Evolutionary conservation across 2,888 invertebrate species (phyloP).

Genomic region (Nematopogon swammerdamellus): DNA sequence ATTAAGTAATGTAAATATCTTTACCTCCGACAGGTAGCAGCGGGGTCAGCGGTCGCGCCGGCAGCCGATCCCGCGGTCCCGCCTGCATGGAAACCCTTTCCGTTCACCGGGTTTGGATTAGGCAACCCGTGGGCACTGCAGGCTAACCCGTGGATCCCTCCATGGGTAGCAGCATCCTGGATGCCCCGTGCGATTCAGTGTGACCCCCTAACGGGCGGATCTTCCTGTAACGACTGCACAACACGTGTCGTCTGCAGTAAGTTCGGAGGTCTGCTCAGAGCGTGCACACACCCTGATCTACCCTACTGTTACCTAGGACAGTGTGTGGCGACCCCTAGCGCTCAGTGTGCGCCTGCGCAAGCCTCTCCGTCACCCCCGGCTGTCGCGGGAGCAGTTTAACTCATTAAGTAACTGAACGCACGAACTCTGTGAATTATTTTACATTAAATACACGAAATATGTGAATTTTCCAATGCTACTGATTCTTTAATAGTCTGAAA

Average conservation of each 20-base stretch:
- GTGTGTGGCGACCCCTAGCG: constrained; percentile 41
- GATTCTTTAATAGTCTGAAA: too few relatives aligned
- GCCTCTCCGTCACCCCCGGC: too few relatives aligned
- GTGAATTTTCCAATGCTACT: too few relatives aligned
- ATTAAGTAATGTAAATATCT: too few relatives aligned
- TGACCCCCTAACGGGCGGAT: constrained; percentile 29
- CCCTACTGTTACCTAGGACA: constrained; percentile 45
- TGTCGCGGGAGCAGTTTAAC: too few relatives aligned
- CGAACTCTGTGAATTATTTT: too few relatives aligned
- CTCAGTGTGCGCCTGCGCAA: constrained; percentile 24
- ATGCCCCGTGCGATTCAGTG: constrained; percentile 24
- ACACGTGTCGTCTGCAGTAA: constrained; percentile 40
- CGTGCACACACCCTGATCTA: constrained; percentile 34
- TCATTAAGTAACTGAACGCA: too few relatives aligned
- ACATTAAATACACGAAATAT: too few relatives aligned
- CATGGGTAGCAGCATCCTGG: constrained; percentile 42
- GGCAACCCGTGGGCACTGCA: neutral
- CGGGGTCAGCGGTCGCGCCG: neutral
- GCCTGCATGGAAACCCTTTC: neutral
- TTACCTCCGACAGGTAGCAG: too few relatives aligned
- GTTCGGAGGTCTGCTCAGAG: constrained; percentile 29
- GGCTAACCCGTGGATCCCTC: constrained; percentile 36
- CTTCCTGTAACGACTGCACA: constrained; percentile 31
- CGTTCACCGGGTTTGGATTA: neutral
- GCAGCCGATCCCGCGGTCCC: neutral